Percentiles rank a stretch among this genome's conserved stretches.
These are phyloP conservation scores for Lottia gigantea DNA, from an alignment of 2,888 invertebrate species.

Conservation along the genomic window DNA sequence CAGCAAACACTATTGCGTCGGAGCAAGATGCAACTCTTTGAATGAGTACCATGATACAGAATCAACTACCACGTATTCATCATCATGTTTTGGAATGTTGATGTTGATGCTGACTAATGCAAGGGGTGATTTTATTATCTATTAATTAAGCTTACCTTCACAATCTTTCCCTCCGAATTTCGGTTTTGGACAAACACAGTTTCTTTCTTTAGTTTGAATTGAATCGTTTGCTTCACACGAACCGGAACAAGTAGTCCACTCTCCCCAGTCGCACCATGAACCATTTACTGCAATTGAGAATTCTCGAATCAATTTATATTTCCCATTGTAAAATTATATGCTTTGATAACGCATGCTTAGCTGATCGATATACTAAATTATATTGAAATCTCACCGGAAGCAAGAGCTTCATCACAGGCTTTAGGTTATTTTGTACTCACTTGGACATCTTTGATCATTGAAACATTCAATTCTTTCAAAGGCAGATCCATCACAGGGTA, in stretches of 20 bases:
- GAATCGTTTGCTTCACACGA: slow-evolving; percentile 45
- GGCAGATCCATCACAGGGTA: slow-evolving; percentile 48
- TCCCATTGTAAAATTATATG: neutral
- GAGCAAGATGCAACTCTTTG: no score
- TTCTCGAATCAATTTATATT: neutral
- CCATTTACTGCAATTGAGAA: slow-evolving; percentile 46
- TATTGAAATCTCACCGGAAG: no score
- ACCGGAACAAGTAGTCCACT: slow-evolving; percentile 53
- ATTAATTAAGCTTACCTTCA: slow-evolving; percentile 34
- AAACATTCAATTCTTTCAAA: slow-evolving; percentile 49
- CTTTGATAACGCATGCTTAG: no score
- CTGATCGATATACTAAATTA: no score
- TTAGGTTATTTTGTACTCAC: slow-evolving; percentile 33
- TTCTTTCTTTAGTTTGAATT: slow-evolving; percentile 36
- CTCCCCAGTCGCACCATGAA: slow-evolving; percentile 53
- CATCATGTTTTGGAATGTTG: no score
- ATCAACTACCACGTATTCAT: no score
- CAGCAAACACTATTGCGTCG: no score
- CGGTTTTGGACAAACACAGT: slow-evolving; percentile 41
- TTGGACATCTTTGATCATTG: slow-evolving; percentile 54
- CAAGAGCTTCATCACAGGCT: no score
- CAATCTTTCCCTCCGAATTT: slow-evolving; percentile 42
- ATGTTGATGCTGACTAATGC: no score
- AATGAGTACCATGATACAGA: no score
- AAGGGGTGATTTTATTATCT: no score